Evolutionary conservation across 1,140 invertebrate genomes (phyloP).

Genomic region (Leptopilina clavipes): DNA sequence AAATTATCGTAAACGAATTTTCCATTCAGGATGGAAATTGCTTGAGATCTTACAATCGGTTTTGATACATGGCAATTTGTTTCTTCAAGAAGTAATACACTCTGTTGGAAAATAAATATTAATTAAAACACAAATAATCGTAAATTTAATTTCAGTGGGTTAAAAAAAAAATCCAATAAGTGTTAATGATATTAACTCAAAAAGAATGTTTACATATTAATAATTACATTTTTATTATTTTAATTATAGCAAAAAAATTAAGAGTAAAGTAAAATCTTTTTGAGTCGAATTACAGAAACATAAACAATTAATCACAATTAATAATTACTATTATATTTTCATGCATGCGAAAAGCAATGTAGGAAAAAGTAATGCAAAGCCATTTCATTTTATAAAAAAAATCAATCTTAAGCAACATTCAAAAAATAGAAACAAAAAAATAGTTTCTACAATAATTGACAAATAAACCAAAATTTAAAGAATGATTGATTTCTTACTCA

Average conservation of each 20-base stretch:
- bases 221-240: no score
- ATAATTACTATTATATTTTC: not conserved
- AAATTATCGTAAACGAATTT: slow-evolving; percentile 74
- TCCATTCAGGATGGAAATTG: slow-evolving; percentile 75
- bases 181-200: not conserved
- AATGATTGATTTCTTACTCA: slow-evolving; percentile 22
- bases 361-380: not conserved
- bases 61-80: slow-evolving; percentile 65
- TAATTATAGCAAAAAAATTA: no score
- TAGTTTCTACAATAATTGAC: slow-evolving; percentile 6
- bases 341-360: not conserved
- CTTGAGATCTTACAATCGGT: slow-evolving; percentile 72
- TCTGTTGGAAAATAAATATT: slow-evolving; percentile 59
- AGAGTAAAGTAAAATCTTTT: no score
- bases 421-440: slow-evolving; percentile 18
- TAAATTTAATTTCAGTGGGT: not conserved
- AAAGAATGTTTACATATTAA: no score
- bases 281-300: no score
- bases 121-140: not conserved
- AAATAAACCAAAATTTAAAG: not conserved
- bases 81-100: slow-evolving; percentile 74
- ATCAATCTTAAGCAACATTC: not conserved
- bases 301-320: not conserved
- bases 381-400: not conserved
- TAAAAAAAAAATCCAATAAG: not conserved